phyloP scores from a whole-genome alignment of 2,113 vertebrate genomes.

The Anoplopoma fimbria region DNA sequence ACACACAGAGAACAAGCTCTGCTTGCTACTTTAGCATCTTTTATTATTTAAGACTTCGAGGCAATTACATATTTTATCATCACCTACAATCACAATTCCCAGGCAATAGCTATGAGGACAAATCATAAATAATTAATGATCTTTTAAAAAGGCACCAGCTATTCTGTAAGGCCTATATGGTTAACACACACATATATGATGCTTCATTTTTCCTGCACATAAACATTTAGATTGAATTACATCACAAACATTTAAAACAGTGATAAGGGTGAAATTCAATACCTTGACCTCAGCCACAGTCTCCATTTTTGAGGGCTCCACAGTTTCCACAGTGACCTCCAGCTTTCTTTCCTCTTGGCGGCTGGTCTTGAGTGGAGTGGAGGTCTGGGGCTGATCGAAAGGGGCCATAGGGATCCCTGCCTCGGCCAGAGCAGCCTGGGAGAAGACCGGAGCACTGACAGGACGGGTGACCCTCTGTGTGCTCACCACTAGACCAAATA shows the following conservation, averaged over 20 bases:
- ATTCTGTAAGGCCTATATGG: not conserved
- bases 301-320: constrained; percentile 79
- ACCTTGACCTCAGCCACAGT: constrained; percentile 83
- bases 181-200: not conserved
- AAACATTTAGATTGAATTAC: not conserved
- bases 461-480: constrained; percentile 88
- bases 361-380: constrained; percentile 71
- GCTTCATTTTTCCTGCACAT: not conserved
- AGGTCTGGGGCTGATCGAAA: constrained; percentile 76
- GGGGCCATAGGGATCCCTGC: constrained; percentile 76
- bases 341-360: constrained; percentile 81
- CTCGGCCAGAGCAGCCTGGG: constrained; percentile 86
- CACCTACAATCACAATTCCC: not conserved
- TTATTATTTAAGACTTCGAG: not conserved
- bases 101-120: constrained; percentile 5
- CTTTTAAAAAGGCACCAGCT: not conserved
- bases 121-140: not conserved
- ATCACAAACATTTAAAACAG: not conserved
- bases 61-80: not conserved
- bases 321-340: constrained; percentile 83
- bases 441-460: constrained; percentile 91
- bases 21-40: constrained; percentile 16
- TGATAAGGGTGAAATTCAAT: constrained; percentile 8
- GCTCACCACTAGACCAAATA: constrained; percentile 76
- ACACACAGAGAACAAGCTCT: constrained; percentile 46